Base-by-base conservation (phyloP, 1,140 invertebrate species). In the Aphaenogaster floridana region DNA sequence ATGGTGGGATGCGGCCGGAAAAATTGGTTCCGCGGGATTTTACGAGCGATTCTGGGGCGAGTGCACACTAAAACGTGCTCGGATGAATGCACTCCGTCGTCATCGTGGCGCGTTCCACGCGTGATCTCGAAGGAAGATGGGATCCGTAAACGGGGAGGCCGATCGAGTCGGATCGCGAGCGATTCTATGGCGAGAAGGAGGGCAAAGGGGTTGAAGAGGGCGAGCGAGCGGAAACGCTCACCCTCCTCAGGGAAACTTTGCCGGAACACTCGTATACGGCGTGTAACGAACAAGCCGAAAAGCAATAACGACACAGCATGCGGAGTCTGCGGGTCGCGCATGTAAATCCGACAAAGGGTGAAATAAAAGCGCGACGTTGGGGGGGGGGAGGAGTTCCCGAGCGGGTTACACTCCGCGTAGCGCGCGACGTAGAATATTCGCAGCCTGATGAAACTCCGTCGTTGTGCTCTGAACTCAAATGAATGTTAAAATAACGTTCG, bases 271-370 rank as follows among this genome's bases (percentile, higher is more conserved):
- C 61, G 79, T 71, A 54, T 71, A 81, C 50, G 21, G 50, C 39
- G 50, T 71, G 68, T 83, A 83, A 83, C 80, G 80, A 84, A 63
- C 80, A 74, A 84, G 80, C 69, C 80, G 54, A 74, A 74, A 76
- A 84, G 80, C 69, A 84, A 84, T 84, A 84, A 84, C 71, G 80
- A 84, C 57, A 83, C 39, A n/a, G 80, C 52, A 17, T 17, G 78
- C 79, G 42, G 68, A 74, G 45, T 66, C 61, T n/a, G 42, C 77
- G 59, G 42, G 52, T 83, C 80, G 80, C 54, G 69, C 69, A 84
- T 84, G 69, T 76, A 84, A 84, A 84, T 84, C 80, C 45, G 80
- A 45, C 45, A 54, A 54, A 63, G 80, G 80, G 54, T 74, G 54
- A 84, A 84, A 84, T 84, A 84, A 84, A 74, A 84, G 69, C 34